Base-by-base conservation (phyloP, 2,113 vertebrate genomes). In the Vidua macroura region DNA sequence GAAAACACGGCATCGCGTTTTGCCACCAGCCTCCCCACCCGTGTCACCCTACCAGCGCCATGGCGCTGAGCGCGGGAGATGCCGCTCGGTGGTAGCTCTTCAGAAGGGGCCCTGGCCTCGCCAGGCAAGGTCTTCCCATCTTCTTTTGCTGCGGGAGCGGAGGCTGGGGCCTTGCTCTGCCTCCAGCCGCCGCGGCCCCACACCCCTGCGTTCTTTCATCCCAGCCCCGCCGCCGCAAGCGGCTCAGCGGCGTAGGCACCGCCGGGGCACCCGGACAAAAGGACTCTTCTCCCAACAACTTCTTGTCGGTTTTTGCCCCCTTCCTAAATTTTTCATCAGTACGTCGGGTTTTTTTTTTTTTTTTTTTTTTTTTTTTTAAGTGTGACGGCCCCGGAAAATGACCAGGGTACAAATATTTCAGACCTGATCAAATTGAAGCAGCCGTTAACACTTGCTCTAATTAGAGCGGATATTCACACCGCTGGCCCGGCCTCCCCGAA, bases 381-480 rank as follows among this genome's bases (percentile, higher is more conserved):
- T 48, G 60, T 28, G 39, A 83, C 15, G 5, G 0, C 41, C 43
- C n/a, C 6, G 19, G 55, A 37, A 82, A 85, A 66, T 8, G 15
- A 46, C 58, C 30, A 39, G 8, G 13, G 28, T 66, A 28, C n/a
- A 55, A 90, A 48, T 67, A 86, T 94, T 94, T 90, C 63, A 80
- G 58, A 94, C 86, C 74, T 53, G 79, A 66, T 68, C 35, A 33
- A 66, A 83, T 55, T 62, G 90, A 44, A 87, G 85, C 88, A 64
- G 68, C 79, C 60, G 13, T 78, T 97, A 97, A 89, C 86, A 37
- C 62, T 59, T 60, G 31, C 31, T 91, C n/a, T 77, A 75, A 96
- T 75, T 93, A 93, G 58, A 95, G 52, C 48, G 39, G 83, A 85
- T 84, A 94, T 73, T 52, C 92, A 24, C 73, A 27, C 25, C 28